Conservation (phyloP, 2,797 vertebrate genomes). For the Xerus rutilus region DNA sequence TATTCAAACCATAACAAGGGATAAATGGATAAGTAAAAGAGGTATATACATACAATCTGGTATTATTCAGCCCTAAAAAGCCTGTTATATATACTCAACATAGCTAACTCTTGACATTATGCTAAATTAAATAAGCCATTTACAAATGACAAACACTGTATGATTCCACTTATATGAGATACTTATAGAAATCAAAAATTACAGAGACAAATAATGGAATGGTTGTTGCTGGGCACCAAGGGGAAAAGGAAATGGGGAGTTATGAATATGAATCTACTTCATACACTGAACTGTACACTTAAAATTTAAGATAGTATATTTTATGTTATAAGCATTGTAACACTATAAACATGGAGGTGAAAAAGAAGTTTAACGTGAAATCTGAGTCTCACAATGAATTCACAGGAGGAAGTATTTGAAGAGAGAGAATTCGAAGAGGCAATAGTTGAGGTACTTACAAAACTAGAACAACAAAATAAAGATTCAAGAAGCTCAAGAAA, state of each 20-base stretch:
- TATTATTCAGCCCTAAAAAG: neutral
- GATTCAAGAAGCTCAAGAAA: neutral
- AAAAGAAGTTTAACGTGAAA: neutral
- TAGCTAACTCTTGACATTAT: neutral
- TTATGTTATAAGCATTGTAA: neutral
- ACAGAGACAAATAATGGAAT: neutral
- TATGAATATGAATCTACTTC: neutral
- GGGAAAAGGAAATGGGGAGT: neutral
- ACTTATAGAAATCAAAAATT: neutral
- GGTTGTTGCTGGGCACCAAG: neutral
- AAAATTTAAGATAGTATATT: neutral
- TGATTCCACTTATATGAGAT: neutral
- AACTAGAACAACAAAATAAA: slow-evolving; percentile 24
- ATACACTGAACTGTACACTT: neutral
- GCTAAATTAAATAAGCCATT: neutral
- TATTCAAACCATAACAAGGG: neutral
- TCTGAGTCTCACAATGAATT: neutral
- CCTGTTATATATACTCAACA: neutral
- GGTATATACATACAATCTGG: neutral
- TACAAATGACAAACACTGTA: neutral
- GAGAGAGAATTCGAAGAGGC: neutral
- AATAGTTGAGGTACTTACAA: slow-evolving; percentile 36
- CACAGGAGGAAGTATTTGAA: neutral
- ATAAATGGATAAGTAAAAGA: neutral
- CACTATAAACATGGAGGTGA: neutral